These are phyloP conservation scores for Lepidurus couesii DNA, from an alignment of 1,140 invertebrate species.

Conservation along the genomic window DNA sequence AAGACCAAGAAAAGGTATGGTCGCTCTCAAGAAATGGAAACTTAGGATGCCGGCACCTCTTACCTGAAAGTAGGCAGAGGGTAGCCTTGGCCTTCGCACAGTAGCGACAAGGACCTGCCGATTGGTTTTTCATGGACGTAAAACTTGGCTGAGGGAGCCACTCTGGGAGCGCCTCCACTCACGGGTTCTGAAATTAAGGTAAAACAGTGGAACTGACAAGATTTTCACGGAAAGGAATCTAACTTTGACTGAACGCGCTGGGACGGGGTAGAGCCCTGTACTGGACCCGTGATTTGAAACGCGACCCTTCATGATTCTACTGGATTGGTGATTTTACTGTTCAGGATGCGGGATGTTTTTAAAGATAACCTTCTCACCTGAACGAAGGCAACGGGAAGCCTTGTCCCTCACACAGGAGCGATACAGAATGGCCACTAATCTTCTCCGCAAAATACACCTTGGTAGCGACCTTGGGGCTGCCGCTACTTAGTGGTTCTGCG, in stretches of 20 bases:
- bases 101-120: conserved; percentile 56
- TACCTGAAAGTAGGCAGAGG: conserved; percentile 42
- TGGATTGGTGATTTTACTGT: no score
- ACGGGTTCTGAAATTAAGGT: conserved; percentile 26
- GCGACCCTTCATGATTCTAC: no score
- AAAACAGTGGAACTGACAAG: neutral
- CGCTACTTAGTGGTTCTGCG: conserved; percentile 40
- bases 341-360: neutral
- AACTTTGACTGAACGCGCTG: neutral
- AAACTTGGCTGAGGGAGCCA: conserved; percentile 29
- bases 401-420: conserved; percentile 51
- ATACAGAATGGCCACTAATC: neutral
- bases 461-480: conserved; percentile 38
- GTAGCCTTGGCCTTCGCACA: conserved; percentile 72
- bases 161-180: conserved; percentile 29
- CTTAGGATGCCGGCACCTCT: conserved; percentile 6
- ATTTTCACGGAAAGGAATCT: neutral
- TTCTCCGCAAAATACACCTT: conserved; percentile 29
- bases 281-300: no score
- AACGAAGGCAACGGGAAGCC: conserved; percentile 62
- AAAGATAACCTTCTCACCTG: conserved; percentile 47
- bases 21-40: neutral
- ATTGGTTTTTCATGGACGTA: conserved; percentile 29
- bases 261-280: conserved; percentile 4
- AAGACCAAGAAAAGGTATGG: no score